Base-by-base conservation (phyloP, 1,140 invertebrate species). In the Pygmarrhopalites habei region DNA sequence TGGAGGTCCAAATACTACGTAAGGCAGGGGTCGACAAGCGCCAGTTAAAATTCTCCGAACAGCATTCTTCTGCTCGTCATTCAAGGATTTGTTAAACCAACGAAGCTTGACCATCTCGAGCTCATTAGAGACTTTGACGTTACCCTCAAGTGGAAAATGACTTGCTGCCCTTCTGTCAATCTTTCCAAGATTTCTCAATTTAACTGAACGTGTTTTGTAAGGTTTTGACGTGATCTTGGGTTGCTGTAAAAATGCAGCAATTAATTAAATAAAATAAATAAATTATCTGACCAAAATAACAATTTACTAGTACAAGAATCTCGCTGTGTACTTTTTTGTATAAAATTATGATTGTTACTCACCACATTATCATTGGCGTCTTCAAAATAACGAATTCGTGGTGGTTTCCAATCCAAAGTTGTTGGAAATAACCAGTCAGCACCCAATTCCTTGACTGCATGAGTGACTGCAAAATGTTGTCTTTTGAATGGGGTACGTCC, bases 1-100 rank as follows among this genome's bases (percentile, higher is more conserved):
- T 1, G 92, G 92, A 43, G 93, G 92, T 2, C 94, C 94, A 78
- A 88, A 96, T 63, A 97, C 86, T 5, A 94, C 79, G 72, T 95
- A 95, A 0, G 94, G 92, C 62, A 88, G 75, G 0, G 88, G 87
- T 15, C 86, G 77, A 12, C 83, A 81, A 62, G 84, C 79, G 2
- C 84, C 85, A 19, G 80, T 76, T 12, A 96, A 70, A 62, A 95
- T 87, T 73, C 90, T 15, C 41, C 73, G 78, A 1, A 96, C 84
- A 12, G 92, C 91, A 56, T 77, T 73, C 72, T 85, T 89, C 75
- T 95, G 90, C 63, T 86, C 81, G 14, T 72, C 60, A 77, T 97
- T 97, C n/a, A 95, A 77, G 12, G 71, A 72, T 51, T 75, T 71
- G 74, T 95, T 92, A 69, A 82, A 86, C 84, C 90, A 94, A 49